Evolutionary conservation across 2,888 invertebrate species (phyloP).

Genomic region (Alcis repandata): DNA sequence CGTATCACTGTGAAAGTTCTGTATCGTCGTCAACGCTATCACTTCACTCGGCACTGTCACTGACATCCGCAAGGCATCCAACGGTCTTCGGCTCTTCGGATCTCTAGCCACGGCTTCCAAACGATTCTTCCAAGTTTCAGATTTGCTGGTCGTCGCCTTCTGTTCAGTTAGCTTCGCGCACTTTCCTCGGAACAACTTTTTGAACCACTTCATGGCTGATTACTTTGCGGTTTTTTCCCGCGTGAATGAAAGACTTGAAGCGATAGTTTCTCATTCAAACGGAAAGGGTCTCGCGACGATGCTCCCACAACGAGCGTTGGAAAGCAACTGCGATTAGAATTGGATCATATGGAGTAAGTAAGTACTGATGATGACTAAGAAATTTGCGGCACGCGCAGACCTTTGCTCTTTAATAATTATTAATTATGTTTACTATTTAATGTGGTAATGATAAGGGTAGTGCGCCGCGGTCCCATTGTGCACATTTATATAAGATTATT

Average conservation of each 20-base stretch:
- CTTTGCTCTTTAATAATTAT: constrained; percentile 79
- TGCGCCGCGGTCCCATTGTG: constrained; percentile 75
- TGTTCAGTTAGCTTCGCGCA: constrained; percentile 76
- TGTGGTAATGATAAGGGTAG: constrained; percentile 71
- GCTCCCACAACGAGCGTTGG: constrained; percentile 57
- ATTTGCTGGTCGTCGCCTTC: constrained; percentile 47
- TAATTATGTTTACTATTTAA: constrained; percentile 77
- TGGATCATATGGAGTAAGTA: constrained; percentile 32
- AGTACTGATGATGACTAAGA: constrained; percentile 54
- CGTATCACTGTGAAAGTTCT: constrained; percentile 71
- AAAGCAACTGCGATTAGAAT: constrained; percentile 60
- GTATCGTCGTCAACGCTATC: constrained; percentile 73
- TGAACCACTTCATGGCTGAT: constrained; percentile 89
- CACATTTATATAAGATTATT: constrained; percentile 68
- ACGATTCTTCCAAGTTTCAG: constrained; percentile 52
- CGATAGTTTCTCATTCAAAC: constrained; percentile 88
- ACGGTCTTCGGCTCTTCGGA: constrained; percentile 40
- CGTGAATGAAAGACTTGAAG: constrained; percentile 87
- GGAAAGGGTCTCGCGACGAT: constrained; percentile 46
- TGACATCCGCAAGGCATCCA: constrained; percentile 52
- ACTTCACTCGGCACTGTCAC: constrained; percentile 59
- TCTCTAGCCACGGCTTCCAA: constrained; percentile 54
- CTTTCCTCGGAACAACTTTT: constrained; percentile 87
- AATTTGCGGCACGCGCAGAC: constrained; percentile 77
- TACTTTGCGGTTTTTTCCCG: constrained; percentile 87